Conservation (phyloP, 2,797 vertebrate genomes). For the Microchirus variegatus region DNA sequence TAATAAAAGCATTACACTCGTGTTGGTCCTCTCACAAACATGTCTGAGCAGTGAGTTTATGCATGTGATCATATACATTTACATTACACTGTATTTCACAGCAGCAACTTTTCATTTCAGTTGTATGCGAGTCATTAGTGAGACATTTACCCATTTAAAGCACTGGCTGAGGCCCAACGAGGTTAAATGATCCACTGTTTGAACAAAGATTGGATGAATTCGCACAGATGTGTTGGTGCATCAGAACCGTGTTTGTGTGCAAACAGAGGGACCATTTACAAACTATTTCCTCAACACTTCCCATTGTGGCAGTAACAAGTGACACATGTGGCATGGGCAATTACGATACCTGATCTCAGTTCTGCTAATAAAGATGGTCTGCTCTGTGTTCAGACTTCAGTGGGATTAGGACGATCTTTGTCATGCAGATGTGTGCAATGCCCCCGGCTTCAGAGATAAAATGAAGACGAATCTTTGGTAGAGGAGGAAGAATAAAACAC, state of each 20-base stretch:
- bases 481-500: conserved; percentile 59
- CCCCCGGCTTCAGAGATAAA: conserved; percentile 67
- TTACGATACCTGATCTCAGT: conserved; percentile 70
- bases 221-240: background rate
- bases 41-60: background rate
- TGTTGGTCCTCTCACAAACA: background rate
- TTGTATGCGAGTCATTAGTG: too few species aligned
- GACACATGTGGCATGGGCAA: conserved; percentile 57
- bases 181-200: background rate
- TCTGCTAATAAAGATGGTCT: conserved; percentile 62
- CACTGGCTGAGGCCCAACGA: background rate
- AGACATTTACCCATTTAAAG: background rate
- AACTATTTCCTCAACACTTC: conserved; percentile 26
- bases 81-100: too few species aligned
- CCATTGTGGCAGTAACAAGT: conserved; percentile 50
- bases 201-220: background rate
- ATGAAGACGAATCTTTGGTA: conserved; percentile 64
- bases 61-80: background rate
- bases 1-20: too few species aligned
- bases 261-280: background rate
- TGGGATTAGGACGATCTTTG: conserved; percentile 73
- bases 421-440: conserved; percentile 72
- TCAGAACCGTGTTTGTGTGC: background rate
- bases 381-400: conserved; percentile 68
- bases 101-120: background rate